Percentiles rank a stretch among this genome's conserved stretches.
These are phyloP conservation scores for Coptodon rendalli DNA, from an alignment of 2,113 vertebrate species.

Conservation along the genomic window DNA sequence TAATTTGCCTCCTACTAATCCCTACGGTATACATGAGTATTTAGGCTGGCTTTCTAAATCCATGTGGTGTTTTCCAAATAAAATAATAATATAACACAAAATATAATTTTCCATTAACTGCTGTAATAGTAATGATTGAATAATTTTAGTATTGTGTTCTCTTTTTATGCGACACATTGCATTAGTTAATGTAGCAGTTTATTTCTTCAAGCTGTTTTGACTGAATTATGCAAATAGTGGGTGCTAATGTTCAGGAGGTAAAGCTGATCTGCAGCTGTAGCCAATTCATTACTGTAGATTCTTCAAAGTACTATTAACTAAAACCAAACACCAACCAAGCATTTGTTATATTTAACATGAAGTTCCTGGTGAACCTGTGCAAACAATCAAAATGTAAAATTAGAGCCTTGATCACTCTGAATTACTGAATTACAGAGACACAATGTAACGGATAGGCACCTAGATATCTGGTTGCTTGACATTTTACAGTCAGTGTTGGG, in stretches of 20 bases:
- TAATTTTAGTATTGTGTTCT: not conserved
- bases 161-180: constrained; percentile 30
- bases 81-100: not conserved
- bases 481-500: not conserved
- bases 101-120: constrained; percentile 16
- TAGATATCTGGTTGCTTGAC: not conserved
- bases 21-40: not conserved
- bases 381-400: not conserved
- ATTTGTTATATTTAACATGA: not conserved
- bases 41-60: not conserved
- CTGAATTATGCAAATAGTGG: constrained; percentile 27
- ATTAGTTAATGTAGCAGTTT: constrained; percentile 16
- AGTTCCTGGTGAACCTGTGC: not conserved
- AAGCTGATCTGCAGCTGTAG: constrained; percentile 15
- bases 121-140: not conserved
- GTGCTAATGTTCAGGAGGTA: constrained; percentile 34
- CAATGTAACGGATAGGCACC: not conserved
- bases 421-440: not conserved
- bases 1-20: not conserved
- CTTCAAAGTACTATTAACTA: not conserved
- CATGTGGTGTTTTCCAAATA: not conserved
- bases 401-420: not conserved
- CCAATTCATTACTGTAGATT: not conserved
- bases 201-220: constrained; percentile 30
- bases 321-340: not conserved